Evolutionary conservation across 2,888 invertebrate genomes (phyloP).

Genomic region (Cheilosia variabilis): DNA sequence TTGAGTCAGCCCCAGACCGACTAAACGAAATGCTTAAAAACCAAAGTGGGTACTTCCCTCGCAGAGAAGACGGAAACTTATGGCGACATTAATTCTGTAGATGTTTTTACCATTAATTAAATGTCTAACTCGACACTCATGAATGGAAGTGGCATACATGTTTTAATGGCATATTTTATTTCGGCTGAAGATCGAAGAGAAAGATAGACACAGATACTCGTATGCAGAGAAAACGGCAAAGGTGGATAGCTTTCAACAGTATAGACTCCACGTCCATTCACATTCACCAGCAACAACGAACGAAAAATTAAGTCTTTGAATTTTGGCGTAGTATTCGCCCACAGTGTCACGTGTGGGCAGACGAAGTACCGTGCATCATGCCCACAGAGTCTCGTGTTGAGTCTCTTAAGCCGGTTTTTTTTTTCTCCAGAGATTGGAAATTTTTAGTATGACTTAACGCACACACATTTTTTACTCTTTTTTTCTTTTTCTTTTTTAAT

Average conservation of each 20-base stretch:
- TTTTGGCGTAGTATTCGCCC: constrained; percentile 76
- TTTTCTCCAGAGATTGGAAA: constrained; percentile 51
- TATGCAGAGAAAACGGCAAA: constrained; percentile 49
- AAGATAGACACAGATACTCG: constrained; percentile 24
- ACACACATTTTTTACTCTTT: constrained; percentile 51
- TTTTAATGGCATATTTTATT: constrained; percentile 64
- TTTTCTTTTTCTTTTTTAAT: constrained; percentile 37
- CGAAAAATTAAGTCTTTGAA: constrained; percentile 45
- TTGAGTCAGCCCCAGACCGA: constrained; percentile 15
- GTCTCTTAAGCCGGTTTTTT: constrained; percentile 68
- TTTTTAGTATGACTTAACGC: constrained; percentile 60
- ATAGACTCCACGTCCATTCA: constrained; percentile 69
- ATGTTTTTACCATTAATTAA: constrained; percentile 69
- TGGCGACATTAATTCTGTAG: constrained; percentile 67
- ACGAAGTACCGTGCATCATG: constrained; percentile 72
- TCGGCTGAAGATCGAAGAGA: constrained; percentile 39
- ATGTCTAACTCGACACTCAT: constrained; percentile 66
- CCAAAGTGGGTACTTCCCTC: constrained; percentile 18
- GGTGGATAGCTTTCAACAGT: constrained; percentile 49
- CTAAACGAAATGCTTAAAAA: constrained; percentile 36
- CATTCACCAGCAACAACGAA: constrained; percentile 31
- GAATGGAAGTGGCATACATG: constrained; percentile 69
- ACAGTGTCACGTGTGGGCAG: constrained; percentile 73
- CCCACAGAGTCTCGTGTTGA: constrained; percentile 72
- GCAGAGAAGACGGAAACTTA: constrained; percentile 61